These are phyloP conservation scores for Cephus rjabovi DNA, from an alignment of 2,888 invertebrate species.

Conservation along the genomic window DNA sequence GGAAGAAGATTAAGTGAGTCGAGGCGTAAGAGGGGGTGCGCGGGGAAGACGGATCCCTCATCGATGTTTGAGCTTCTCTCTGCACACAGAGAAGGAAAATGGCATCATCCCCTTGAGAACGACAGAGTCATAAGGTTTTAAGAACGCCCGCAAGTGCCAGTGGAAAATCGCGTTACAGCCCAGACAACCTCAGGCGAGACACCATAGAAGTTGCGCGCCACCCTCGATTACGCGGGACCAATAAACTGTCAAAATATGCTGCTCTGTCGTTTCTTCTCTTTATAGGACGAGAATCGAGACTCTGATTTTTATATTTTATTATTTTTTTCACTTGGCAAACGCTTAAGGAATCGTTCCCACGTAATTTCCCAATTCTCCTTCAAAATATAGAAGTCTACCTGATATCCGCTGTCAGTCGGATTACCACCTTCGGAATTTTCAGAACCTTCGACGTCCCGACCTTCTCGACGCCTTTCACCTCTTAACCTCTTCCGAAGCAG, in stretches of 20 bases:
- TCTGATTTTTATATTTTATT: not conserved
- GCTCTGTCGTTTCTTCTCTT: constrained; percentile 55
- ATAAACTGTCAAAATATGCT: constrained; percentile 51
- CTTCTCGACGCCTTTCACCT: not conserved
- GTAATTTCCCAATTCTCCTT: not conserved
- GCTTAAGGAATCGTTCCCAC: not conserved
- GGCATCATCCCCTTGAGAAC: constrained; percentile 23
- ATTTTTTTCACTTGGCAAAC: not conserved
- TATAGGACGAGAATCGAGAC: constrained; percentile 44
- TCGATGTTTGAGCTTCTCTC: constrained; percentile 8
- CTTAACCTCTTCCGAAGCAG: not conserved
- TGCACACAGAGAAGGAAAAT: constrained; percentile 30
- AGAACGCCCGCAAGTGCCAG: not conserved
- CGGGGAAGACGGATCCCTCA: not conserved
- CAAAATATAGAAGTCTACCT: not conserved
- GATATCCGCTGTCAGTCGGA: not conserved
- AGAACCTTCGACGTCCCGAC: not conserved
- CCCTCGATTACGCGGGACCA: constrained; percentile 12
- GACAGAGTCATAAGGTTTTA: not conserved
- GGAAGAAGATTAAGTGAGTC: not conserved
- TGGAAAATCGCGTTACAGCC: not conserved
- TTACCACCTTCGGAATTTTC: not conserved
- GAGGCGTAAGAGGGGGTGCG: constrained; percentile 1
- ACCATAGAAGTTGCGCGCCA: not conserved
- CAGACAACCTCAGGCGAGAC: not conserved